A percentile compares a stretch with the other conserved stretches of the same genome.
phyloP scores from a whole-genome alignment of 2,888 invertebrate species.

The Heteromyza rotundicornis region DNA sequence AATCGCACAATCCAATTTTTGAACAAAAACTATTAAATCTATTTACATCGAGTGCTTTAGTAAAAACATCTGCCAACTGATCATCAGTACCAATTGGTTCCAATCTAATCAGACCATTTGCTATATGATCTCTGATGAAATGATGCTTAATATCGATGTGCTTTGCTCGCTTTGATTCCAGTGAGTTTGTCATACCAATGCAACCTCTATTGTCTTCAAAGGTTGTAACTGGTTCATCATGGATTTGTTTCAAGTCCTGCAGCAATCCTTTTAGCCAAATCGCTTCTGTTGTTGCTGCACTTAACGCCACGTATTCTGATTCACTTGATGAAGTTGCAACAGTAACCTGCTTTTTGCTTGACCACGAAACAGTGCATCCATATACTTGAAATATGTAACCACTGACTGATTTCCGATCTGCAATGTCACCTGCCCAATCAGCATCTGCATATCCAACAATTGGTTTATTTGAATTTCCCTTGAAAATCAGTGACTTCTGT shows the following conservation, averaged over 20 bases:
- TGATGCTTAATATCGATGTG: conserved; percentile 18
- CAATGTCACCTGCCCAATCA: conserved; percentile 3
- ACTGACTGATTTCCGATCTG: conserved; percentile 22
- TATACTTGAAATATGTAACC: conserved; percentile 22
- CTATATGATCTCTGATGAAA: conserved; percentile 11
- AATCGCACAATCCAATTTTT: conserved; percentile 5
- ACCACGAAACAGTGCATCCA: conserved; percentile 20
- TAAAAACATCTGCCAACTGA: conserved; percentile 9
- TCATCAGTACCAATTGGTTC: not conserved
- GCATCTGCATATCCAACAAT: conserved; percentile 7
- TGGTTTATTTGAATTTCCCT: not conserved
- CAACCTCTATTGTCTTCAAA: conserved; percentile 14
- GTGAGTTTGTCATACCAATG: conserved; percentile 12
- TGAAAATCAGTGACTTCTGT: not conserved
- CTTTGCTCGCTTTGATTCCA: conserved; percentile 19
- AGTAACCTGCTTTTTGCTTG: conserved; percentile 22
- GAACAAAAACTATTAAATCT: not conserved
- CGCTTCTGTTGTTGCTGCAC: conserved; percentile 14
- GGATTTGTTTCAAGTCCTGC: conserved; percentile 4
- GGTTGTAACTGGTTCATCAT: conserved; percentile 6
- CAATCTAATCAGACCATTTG: not conserved
- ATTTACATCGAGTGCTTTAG: not conserved
- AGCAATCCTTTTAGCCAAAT: conserved; percentile 19
- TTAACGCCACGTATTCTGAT: conserved; percentile 19
- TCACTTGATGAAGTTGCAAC: conserved; percentile 16